Evolutionary conservation across 2,797 vertebrate genomes (phyloP).

Genomic region (Rallus crepitans): DNA sequence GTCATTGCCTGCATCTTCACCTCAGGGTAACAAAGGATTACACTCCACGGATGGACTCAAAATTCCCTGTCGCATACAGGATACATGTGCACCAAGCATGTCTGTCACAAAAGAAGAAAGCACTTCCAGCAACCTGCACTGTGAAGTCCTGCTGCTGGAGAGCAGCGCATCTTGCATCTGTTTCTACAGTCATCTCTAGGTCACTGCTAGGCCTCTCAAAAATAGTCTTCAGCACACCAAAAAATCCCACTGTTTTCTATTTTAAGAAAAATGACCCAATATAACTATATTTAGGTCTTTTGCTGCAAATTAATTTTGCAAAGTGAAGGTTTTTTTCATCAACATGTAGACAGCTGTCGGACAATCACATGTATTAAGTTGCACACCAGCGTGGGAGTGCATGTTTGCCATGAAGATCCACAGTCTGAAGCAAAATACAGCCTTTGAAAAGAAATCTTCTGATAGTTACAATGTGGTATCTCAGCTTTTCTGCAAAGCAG

Average conservation of each 20-base stretch:
- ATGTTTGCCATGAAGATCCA: not conserved
- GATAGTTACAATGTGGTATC: not conserved
- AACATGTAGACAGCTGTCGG: not conserved
- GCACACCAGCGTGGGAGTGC: not conserved
- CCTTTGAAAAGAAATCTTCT: not conserved
- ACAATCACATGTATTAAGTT: not conserved
- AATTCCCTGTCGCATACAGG: not conserved
- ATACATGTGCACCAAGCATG: not conserved
- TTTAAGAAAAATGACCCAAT: not conserved
- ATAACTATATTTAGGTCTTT: not conserved
- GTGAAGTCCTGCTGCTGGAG: conserved; percentile 20
- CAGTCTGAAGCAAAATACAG: not conserved
- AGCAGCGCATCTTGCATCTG: not conserved
- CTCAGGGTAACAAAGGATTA: not conserved
- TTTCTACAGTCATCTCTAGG: not conserved
- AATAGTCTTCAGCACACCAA: not conserved
- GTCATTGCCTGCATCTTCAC: not conserved
- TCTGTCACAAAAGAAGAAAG: not conserved
- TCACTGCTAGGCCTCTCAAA: not conserved
- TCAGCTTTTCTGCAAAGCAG: not conserved
- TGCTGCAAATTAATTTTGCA: not conserved
- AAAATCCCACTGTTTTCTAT: not conserved
- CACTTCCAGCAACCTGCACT: not conserved
- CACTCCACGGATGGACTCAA: not conserved
- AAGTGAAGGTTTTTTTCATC: not conserved